Conservation (phyloP, 2,113 vertebrate species). For the Scytalopus superciliaris region DNA sequence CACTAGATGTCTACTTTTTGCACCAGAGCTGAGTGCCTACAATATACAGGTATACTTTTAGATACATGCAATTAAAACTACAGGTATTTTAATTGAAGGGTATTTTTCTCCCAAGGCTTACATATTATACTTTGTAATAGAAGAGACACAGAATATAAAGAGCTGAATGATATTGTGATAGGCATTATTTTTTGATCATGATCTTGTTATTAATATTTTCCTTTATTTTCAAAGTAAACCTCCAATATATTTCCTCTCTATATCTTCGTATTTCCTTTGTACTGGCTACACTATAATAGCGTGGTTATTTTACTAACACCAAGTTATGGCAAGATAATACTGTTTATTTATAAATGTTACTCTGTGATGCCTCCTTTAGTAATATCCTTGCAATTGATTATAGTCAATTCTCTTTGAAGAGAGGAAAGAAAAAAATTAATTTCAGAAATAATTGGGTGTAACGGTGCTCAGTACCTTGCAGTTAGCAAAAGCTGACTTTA, state of each 20-base stretch:
- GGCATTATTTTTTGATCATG: background rate
- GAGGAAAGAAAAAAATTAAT: background rate
- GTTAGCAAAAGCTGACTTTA: background rate
- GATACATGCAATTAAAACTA: background rate
- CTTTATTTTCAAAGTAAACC: background rate
- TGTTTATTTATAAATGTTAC: background rate
- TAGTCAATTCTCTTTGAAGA: background rate
- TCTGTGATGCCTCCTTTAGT: background rate
- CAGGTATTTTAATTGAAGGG: background rate
- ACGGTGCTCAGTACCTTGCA: background rate
- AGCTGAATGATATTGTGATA: background rate
- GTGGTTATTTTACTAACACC: background rate
- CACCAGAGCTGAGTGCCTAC: background rate
- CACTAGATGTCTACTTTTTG: background rate
- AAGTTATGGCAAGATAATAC: background rate
- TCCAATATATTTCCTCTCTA: background rate
- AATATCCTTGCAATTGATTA: background rate
- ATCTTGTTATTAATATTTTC: background rate
- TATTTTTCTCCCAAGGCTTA: background rate
- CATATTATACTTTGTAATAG: background rate
- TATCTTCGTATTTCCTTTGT: background rate
- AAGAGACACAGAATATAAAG: background rate
- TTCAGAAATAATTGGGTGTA: background rate
- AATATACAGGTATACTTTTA: background rate
- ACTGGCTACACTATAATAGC: background rate